phyloP scores from a whole-genome alignment of 2,113 vertebrate genomes.

The cat (Felis catus) region DNA sequence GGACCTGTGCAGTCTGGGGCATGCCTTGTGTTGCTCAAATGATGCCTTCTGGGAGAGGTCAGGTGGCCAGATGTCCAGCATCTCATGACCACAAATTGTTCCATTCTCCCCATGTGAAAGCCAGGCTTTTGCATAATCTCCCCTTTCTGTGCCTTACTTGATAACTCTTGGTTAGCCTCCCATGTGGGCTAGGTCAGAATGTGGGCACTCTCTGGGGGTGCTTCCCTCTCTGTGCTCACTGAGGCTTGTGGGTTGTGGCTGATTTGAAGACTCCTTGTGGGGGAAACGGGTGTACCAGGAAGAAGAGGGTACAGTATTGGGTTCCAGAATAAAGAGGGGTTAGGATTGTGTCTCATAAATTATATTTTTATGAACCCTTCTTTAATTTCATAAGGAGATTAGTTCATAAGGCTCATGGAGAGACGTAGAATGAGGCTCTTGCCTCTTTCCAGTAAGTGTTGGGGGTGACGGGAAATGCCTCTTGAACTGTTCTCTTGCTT shows the following conservation, averaged over 20 bases:
- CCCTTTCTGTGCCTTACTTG: background rate
- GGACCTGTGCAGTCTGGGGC: background rate
- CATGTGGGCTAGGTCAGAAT: background rate
- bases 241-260: background rate
- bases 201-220: background rate
- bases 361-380: background rate
- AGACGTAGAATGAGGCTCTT: background rate
- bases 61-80: background rate
- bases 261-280: background rate
- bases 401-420: background rate
- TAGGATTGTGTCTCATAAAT: background rate
- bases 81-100: background rate
- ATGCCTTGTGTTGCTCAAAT: background rate
- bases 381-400: background rate
- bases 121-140: background rate
- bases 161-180: background rate
- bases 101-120: background rate
- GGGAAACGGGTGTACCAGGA: background rate
- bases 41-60: background rate
- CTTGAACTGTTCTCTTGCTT: background rate
- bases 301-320: background rate
- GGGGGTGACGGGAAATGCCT: background rate
- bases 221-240: background rate
- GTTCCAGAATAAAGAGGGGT: constrained; percentile 35
- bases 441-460: background rate